Evolutionary conservation across 2,113 vertebrate species (phyloP), one percentile per base, ranked within the genome.

Genomic region (Actenoides lindsayi): DNA sequence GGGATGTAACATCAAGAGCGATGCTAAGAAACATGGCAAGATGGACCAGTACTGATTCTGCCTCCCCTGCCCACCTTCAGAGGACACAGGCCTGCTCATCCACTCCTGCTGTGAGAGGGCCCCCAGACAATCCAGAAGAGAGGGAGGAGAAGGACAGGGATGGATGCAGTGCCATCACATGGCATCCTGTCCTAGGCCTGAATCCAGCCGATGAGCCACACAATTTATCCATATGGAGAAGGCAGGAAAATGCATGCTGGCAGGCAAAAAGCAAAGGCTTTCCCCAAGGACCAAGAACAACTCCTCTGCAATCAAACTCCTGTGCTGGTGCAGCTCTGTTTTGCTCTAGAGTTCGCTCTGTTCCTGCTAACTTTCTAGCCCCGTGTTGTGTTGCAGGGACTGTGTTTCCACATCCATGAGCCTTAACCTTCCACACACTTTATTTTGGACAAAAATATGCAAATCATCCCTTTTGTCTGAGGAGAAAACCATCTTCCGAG

Each of bases 391-490:
- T 60, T 87, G 39, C 89, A 75, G 51, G 13, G 42, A 14, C 48
- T 77, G 16, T 81, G 67, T 90, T 94, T 83, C 78, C 54, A 44
- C 48, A 53, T 54, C 69, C 53, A 46, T 18, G 68, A 91, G 35
- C 80, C 85, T 90, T 96, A 70, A 92, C 79, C 87, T 93, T 93
- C 86, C 57, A 89, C 76, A 88, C 28, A 82, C 44, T 84, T 86
- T 31, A 67, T 90, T 79, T 90, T 73, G 84, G 67, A 69, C 25
- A 76, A 83, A 90, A 96, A 48, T 65, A 83, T 46, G 63, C 69
- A 81, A 70, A 88, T 71, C 28, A 63, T 74, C 69, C 80, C 24
- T 83, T 86, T 74, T 2, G 5, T 70, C 50, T 42, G 67, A 89
- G 62, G 30, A 73, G 83, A 95, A 77, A 89, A 35, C 17, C 44